Percentiles rank a stretch among this genome's conserved stretches.
phyloP scores from a whole-genome alignment of 2,888 invertebrate species.

The Graphium colonna region DNA sequence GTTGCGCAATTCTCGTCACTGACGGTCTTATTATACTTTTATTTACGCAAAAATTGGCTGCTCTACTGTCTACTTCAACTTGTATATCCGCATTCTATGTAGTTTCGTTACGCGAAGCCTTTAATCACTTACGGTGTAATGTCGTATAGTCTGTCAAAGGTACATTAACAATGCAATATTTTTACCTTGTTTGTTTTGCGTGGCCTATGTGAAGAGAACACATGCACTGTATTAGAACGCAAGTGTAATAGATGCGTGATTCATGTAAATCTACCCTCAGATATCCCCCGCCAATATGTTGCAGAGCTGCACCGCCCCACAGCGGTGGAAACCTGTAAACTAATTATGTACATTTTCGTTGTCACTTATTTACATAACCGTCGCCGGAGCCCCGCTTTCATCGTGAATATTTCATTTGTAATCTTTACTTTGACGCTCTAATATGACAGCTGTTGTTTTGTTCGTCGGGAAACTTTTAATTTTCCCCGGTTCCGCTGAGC shows the following conservation, averaged over 20 bases:
- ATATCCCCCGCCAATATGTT: constrained; percentile 59
- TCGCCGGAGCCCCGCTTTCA: constrained; percentile 75
- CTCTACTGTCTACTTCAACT: background rate
- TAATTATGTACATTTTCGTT: constrained; percentile 80
- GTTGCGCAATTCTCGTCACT: background rate
- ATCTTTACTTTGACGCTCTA: constrained; percentile 78
- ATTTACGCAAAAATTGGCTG: background rate
- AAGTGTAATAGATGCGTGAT: constrained; percentile 70
- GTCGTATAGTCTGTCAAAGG: constrained; percentile 28
- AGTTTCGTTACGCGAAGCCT: background rate
- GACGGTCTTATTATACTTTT: background rate
- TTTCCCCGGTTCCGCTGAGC: constrained; percentile 50
- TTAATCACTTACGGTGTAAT: background rate
- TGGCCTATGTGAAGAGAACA: constrained; percentile 70
- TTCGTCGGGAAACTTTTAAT: constrained; percentile 77
- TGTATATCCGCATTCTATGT: background rate
- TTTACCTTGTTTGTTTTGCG: constrained; percentile 61
- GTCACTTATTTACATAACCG: constrained; percentile 80
- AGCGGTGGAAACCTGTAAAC: constrained; percentile 76
- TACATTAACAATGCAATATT: constrained; percentile 49
- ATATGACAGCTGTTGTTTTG: constrained; percentile 78
- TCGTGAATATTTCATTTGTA: constrained; percentile 80
- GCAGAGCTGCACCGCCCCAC: constrained; percentile 47
- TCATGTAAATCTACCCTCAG: constrained; percentile 76
- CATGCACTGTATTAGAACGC: constrained; percentile 63